A percentile compares a stretch with the other conserved stretches of the same genome.
Evolutionary conservation across 64 coral and sea anemone genomes (phyloP).

Genomic region (Montipora cactus): DNA sequence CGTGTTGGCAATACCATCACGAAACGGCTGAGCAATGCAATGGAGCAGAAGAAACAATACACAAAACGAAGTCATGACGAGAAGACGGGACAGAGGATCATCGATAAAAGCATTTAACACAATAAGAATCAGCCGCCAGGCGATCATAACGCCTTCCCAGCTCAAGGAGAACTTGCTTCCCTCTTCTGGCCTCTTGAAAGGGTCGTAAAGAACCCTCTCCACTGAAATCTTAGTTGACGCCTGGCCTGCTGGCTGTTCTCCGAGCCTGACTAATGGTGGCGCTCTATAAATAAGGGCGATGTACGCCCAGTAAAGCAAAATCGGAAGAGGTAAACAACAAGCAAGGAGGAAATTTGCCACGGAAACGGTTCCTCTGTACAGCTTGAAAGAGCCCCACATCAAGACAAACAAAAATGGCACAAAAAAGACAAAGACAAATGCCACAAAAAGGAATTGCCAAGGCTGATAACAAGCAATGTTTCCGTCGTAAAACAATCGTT

Average conservation of each 20-base stretch:
- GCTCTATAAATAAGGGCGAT: neutral
- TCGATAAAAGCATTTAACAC: conserved; percentile 62
- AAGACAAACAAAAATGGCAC: conserved; percentile 84
- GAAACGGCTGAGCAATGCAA: conserved; percentile 52
- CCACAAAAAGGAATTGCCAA: conserved; percentile 79
- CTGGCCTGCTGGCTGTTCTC: conserved; percentile 17
- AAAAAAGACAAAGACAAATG: conserved; percentile 51
- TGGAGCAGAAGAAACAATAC: conserved; percentile 77
- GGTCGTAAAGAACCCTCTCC: conserved; percentile 63
- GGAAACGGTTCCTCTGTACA: conserved; percentile 66
- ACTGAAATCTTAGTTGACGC: neutral
- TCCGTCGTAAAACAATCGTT: conserved; percentile 67
- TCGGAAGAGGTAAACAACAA: conserved; percentile 68
- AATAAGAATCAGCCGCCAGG: conserved; percentile 67
- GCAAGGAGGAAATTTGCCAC: conserved; percentile 47
- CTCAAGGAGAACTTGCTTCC: conserved; percentile 40
- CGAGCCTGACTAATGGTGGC: neutral
- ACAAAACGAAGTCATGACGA: conserved; percentile 43
- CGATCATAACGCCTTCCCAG: conserved; percentile 94
- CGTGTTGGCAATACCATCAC: conserved; percentile 49
- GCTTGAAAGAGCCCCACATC: conserved; percentile 59
- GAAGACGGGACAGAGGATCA: conserved; percentile 59
- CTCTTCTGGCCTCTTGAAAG: conserved; percentile 54
- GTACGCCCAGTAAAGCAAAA: conserved; percentile 46
- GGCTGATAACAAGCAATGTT: conserved; percentile 66